A percentile compares a stretch with the other conserved stretches of the same genome.
Evolutionary conservation across 2,113 vertebrate species (phyloP).

Genomic region (Scatophagus argus): DNA sequence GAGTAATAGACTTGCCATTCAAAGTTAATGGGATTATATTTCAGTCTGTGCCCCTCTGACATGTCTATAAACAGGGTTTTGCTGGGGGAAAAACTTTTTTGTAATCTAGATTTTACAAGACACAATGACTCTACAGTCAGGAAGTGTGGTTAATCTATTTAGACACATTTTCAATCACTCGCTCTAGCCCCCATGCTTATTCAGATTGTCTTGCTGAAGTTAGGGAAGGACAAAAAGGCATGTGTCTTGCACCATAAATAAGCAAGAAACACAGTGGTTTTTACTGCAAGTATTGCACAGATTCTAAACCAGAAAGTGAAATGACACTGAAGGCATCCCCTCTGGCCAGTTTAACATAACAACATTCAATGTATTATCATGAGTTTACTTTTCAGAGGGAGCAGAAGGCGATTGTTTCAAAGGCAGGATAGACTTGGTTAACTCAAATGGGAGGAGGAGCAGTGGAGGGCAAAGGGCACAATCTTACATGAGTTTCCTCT

Average conservation of each 20-base stretch:
- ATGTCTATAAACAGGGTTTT: conserved; percentile 58
- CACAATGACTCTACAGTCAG: conserved; percentile 22
- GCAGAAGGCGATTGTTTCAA: conserved; percentile 64
- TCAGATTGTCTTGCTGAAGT: conserved; percentile 19
- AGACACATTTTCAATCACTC: conserved; percentile 25
- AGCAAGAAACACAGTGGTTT: conserved; percentile 33
- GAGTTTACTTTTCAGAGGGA: conserved; percentile 41
- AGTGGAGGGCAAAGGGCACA: conserved; percentile 74
- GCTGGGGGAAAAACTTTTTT: conserved; percentile 48
- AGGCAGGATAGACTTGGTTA: conserved; percentile 51
- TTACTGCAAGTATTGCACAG: background rate
- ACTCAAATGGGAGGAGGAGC: conserved; percentile 69
- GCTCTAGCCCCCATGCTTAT: background rate
- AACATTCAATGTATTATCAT: conserved; percentile 43
- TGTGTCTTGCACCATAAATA: conserved; percentile 40
- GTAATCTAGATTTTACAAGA: conserved; percentile 29
- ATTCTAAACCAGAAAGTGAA: conserved; percentile 17
- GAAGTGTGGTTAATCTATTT: conserved; percentile 33
- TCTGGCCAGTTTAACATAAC: conserved; percentile 56
- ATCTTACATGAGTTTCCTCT: conserved; percentile 79
- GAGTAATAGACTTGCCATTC: conserved; percentile 76
- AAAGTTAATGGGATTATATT: conserved; percentile 78
- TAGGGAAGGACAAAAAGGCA: conserved; percentile 2
- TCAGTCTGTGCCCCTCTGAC: conserved; percentile 63
- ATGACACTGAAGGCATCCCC: conserved; percentile 20